These are phyloP conservation scores for Podargus strigoides DNA, from an alignment of 2,797 vertebrate species.

Conservation along the genomic window DNA sequence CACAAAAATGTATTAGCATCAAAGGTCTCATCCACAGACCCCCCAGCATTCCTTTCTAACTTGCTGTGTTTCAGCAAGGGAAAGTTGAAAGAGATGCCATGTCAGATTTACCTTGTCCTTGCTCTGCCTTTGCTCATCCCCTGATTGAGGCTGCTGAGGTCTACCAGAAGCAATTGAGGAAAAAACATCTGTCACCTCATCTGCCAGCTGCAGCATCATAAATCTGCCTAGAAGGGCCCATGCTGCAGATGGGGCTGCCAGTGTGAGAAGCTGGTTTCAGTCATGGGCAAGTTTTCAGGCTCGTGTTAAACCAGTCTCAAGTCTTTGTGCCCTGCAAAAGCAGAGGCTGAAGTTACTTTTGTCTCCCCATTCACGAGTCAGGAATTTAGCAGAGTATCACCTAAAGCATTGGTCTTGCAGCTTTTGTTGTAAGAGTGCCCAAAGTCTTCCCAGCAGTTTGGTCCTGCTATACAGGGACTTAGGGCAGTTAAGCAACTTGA, in stretches of 20 bases:
- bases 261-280: neutral
- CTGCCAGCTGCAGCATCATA: neutral
- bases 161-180: neutral
- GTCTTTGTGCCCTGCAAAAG: neutral
- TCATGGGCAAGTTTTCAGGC: neutral
- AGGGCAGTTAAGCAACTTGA: neutral
- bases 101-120: neutral
- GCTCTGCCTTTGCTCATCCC: neutral
- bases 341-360: neutral
- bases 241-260: neutral
- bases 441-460: neutral
- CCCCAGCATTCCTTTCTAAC: neutral
- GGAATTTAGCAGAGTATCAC: neutral
- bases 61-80: neutral
- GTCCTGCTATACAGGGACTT: neutral
- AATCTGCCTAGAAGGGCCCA: neutral
- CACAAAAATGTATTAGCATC: neutral
- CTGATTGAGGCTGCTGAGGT: neutral
- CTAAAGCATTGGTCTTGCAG: neutral
- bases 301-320: neutral
- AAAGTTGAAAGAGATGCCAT: neutral
- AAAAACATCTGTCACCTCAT: fast-evolving
- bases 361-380: neutral
- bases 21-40: neutral
- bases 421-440: neutral